Conservation (phyloP, 2,113 vertebrate species). For the Triplophysa tibetana region DNA sequence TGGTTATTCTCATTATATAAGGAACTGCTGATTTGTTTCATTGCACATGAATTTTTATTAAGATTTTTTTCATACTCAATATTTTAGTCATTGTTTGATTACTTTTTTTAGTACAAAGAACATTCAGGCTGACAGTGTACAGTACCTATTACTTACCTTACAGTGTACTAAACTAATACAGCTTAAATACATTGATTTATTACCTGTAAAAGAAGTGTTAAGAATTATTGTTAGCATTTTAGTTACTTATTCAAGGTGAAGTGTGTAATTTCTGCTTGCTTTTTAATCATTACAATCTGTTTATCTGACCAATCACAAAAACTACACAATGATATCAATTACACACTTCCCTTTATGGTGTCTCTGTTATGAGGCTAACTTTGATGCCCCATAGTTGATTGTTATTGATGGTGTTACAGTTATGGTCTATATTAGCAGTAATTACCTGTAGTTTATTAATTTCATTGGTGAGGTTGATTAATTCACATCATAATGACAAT, state of each 20-base stretch:
- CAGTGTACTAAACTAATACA: neutral
- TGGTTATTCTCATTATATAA: too few relatives aligned
- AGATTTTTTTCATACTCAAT: too few relatives aligned
- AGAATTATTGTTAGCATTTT: conserved; percentile 6
- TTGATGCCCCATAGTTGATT: neutral
- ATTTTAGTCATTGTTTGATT: too few relatives aligned
- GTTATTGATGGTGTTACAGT: conserved; percentile 19
- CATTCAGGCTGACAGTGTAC: too few relatives aligned
- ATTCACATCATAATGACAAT: conserved; percentile 18
- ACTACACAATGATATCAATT: too few relatives aligned
- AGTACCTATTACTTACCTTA: neutral
- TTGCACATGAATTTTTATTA: too few relatives aligned
- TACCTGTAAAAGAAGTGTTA: neutral
- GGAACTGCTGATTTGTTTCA: too few relatives aligned
- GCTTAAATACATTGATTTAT: neutral
- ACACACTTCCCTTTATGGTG: too few relatives aligned
- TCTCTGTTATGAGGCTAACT: neutral
- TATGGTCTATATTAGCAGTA: conserved; percentile 34
- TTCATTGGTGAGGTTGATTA: conserved; percentile 23
- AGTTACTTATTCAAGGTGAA: neutral
- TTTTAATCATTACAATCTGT: too few relatives aligned
- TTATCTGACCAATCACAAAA: too few relatives aligned
- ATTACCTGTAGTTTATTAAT: conserved; percentile 35
- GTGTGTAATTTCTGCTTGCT: too few relatives aligned
- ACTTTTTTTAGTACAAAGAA: too few relatives aligned